Base-by-base conservation (phyloP, 2,888 invertebrate species). In the Athalia rosae region DNA sequence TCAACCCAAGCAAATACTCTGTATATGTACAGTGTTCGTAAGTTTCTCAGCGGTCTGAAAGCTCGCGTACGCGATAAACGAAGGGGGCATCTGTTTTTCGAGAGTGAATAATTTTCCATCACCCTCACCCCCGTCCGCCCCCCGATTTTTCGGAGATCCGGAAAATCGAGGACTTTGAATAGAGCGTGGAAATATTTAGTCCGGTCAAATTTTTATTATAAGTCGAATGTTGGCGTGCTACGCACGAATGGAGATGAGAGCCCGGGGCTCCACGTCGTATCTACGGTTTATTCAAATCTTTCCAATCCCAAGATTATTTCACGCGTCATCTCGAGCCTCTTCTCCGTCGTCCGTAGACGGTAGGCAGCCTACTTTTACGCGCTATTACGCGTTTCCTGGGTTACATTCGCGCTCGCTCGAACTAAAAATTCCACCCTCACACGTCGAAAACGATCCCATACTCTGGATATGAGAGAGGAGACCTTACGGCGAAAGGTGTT, bases 301-400 rank as follows among this genome's bases (percentile, higher is more conserved):
- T 77, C 77, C 77, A 77, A 77, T 77, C 77, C 77, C 77, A 73
- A 71, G 77, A 77, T 77, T 77, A 77, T 77, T 77, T 77, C 77
- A 77, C 77, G 77, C 69, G 62, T 73, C 77, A 77, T 77, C 77
- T 77, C 77, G 71, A 62, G 62, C 63, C 53, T 28, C 77, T 41
- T 41, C 9, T 41, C n/a, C 28, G 28, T 28, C 28, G 28, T 28
- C 28, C 28, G 28, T 28, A 28, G 28, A 2, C 47, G 69, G 59
- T 47, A 66, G 58, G 48, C 77, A 61, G 67, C 77, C 71, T 73
- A 71, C 73, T 77, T 77, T 71, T 71, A 77, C 77, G 77, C 77
- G 53, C 73, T 71, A 71, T 77, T 77, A 77, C 77, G 73, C 73
- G 62, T 56, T 15, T 64, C 58, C 76, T 28, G 73, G 58, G 53